A percentile compares a stretch with the other conserved stretches of the same genome.
Conservation (phyloP, 2,797 vertebrate species). For the Aselliscus stoliczkanus region DNA sequence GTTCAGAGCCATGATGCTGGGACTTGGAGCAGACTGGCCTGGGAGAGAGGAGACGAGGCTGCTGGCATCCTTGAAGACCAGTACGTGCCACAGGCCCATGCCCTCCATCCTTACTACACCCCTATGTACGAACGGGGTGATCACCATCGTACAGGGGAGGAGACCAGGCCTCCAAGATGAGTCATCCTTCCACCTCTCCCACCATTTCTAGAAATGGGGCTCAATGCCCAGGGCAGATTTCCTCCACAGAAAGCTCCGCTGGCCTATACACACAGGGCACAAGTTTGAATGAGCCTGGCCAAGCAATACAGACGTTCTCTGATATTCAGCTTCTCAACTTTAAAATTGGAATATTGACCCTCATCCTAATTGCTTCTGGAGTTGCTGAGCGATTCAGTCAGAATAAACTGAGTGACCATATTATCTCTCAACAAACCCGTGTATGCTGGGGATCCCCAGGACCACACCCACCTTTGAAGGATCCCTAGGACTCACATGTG, state of each 20-base stretch:
- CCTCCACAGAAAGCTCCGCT: background rate
- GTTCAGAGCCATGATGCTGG: background rate
- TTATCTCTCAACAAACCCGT: too few species aligned
- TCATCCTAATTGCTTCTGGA: background rate
- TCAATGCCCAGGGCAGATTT: background rate
- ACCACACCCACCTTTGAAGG: too few species aligned
- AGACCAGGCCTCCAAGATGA: background rate
- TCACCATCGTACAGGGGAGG: background rate
- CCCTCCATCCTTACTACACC: background rate
- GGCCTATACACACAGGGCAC: background rate
- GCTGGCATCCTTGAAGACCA: fast-evolving
- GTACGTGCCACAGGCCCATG: fast-evolving
- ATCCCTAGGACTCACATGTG: too few species aligned
- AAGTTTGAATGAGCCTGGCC: background rate
- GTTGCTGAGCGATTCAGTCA: background rate
- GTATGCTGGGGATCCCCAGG: too few species aligned
- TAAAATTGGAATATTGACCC: background rate
- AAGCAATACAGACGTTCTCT: background rate
- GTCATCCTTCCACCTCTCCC: fast-evolving
- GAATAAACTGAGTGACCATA: background rate
- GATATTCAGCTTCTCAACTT: background rate
- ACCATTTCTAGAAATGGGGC: background rate
- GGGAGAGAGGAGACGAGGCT: fast-evolving
- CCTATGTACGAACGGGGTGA: fast-evolving
- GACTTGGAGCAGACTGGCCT: background rate